Conservation (phyloP, 2,888 invertebrate species). For the Amphipoea lucens region DNA sequence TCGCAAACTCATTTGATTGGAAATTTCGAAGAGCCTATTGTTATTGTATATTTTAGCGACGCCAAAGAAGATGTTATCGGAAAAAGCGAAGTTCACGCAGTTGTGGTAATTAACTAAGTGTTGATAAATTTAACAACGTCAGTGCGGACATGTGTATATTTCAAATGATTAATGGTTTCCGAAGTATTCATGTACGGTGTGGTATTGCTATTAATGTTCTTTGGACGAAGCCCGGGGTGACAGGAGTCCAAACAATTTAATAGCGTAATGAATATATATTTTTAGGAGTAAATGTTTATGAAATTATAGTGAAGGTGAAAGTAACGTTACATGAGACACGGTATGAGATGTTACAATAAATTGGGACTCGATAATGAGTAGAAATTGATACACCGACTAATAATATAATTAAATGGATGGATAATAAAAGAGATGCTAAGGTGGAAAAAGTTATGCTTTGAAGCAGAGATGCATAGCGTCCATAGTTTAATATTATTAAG, state of each 20-base stretch:
- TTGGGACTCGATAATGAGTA: conserved; percentile 6
- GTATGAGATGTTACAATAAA: not conserved
- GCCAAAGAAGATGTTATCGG: conserved; percentile 16
- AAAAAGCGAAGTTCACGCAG: conserved; percentile 28
- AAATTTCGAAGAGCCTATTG: conserved; percentile 35
- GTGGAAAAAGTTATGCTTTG: not conserved
- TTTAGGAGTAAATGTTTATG: conserved; percentile 8
- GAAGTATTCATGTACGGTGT: conserved; percentile 6
- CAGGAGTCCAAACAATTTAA: conserved; percentile 32
- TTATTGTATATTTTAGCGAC: conserved; percentile 30
- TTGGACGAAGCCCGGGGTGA: conserved; percentile 10
- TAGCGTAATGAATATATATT: conserved; percentile 24
- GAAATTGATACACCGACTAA: conserved; percentile 10
- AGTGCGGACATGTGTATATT: conserved; percentile 40
- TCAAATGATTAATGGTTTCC: conserved; percentile 48
- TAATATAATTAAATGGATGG: not conserved
- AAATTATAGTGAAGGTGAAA: conserved; percentile 41
- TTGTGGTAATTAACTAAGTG: conserved; percentile 46
- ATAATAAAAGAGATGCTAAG: not conserved
- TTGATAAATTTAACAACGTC: conserved; percentile 47
- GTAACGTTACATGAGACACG: not conserved
- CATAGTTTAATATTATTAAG: no score
- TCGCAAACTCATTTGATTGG: conserved; percentile 43
- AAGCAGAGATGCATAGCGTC: not conserved
- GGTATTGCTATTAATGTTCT: conserved; percentile 22